Evolutionary conservation across 2,113 vertebrate species (phyloP), one percentile per base, ranked within the genome.

Genomic region (Nannospalax galili): DNA sequence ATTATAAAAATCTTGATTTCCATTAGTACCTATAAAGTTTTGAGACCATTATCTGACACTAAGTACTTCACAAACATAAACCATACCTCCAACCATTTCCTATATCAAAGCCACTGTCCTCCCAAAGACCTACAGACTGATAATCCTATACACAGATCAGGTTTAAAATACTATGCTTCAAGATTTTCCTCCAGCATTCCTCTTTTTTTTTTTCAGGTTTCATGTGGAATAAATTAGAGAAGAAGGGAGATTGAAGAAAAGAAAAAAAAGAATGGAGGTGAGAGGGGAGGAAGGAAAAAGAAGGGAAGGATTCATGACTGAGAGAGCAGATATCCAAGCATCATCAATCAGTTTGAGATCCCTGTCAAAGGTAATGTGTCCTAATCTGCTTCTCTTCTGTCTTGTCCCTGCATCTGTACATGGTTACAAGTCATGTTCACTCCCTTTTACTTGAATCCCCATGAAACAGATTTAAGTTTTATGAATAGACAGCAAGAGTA

Each of bases 401-500:
- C 26, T 64, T 30, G 65, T 93, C 1, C 37, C 26, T 20, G 16
- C 65, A 19, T 32, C 64, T 80, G 45, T 14, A 52, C 32, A 64
- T 64, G 22, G 24, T 69, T 92, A 74, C 17, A 88, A 90, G 17
- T 32, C 28, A 69, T 35, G 65, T 40, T 92, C 26, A 28, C 7
- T 62, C 8, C 45, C 22, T 48, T 81, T 88, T 58, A 65, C 19
- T 69, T n/a, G 90, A 70, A 93, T 79, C 5, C 37, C 4, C 40
- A 84, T 79, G 52, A 95, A 81, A 92, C 7, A 70, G 40, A 94
- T 79, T 92, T 42, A 84, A 56, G 32, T 80, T 89, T 81, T 82
- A 88, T 19, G 37, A 64, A 35, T n/a, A 67, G 72, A 74, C 2
- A 95, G 15, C 52, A 79, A 82, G 58, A 24, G 30, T 8, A 74